phyloP scores from a whole-genome alignment of 2,113 vertebrate genomes.

The Cheilinus undulatus region DNA sequence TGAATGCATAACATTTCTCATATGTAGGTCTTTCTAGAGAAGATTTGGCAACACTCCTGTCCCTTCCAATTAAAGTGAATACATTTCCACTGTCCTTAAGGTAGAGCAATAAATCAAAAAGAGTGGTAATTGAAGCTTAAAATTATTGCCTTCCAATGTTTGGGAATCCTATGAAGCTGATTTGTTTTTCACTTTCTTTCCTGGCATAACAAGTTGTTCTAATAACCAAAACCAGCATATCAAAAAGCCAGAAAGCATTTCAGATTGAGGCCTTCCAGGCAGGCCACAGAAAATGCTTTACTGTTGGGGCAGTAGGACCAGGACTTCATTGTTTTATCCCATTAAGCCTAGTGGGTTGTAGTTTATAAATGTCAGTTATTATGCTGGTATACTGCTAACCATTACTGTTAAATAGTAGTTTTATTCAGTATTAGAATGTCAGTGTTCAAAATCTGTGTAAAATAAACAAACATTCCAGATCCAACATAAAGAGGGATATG shows the following conservation, averaged over 20 bases:
- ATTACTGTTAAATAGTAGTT: not conserved
- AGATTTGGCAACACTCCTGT: too few relatives aligned
- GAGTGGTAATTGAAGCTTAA: too few relatives aligned
- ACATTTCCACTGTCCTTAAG: not conserved
- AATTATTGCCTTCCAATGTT: too few relatives aligned
- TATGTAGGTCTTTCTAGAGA: not conserved
- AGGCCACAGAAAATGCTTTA: not conserved
- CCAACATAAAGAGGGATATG: not conserved
- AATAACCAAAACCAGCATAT: too few relatives aligned
- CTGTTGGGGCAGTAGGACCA: not conserved
- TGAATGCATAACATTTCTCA: constrained; percentile 10
- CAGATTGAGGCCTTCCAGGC: not conserved
- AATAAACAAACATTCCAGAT: not conserved
- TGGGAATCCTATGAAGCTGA: too few relatives aligned
- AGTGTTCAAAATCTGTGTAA: not conserved
- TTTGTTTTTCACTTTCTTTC: not conserved
- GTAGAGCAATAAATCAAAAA: constrained; percentile 1
- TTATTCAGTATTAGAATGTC: not conserved
- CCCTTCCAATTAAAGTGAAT: too few relatives aligned
- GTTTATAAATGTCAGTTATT: not conserved
- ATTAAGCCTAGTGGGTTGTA: not conserved
- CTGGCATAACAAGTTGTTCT: not conserved
- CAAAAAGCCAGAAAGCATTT: not conserved
- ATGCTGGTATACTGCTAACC: too few relatives aligned
- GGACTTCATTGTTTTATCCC: not conserved